Conservation (phyloP, 2,888 invertebrate species). For the Cremastinae sp. region DNA sequence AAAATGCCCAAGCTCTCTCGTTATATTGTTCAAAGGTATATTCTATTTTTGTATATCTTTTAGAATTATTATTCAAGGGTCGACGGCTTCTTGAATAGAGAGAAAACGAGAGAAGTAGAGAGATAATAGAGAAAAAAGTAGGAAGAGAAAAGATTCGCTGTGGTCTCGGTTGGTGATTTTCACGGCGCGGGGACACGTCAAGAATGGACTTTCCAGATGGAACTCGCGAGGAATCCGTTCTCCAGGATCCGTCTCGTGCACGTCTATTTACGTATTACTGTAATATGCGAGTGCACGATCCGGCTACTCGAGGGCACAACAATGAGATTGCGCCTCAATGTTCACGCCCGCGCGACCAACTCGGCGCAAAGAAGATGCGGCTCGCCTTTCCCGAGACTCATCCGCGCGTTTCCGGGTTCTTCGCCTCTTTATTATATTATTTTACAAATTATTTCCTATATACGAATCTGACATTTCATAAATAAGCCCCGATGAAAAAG, state of each 20-base stretch:
- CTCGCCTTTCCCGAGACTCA: constrained; percentile 49
- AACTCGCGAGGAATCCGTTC: constrained; percentile 56
- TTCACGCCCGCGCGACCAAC: constrained; percentile 56
- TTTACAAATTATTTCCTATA: constrained; percentile 13
- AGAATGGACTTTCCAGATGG: constrained; percentile 49
- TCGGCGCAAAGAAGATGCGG: constrained; percentile 48
- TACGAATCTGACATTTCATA: neutral
- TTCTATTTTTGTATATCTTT: too few relatives aligned
- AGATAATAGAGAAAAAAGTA: constrained; percentile 50
- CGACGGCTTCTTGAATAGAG: constrained; percentile 56
- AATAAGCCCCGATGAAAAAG: too few relatives aligned
- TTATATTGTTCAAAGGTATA: too few relatives aligned
- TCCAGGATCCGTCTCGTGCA: constrained; percentile 39
- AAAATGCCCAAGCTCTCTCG: neutral
- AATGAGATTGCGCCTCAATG: constrained; percentile 46
- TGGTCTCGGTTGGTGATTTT: constrained; percentile 54
- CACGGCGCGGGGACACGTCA: constrained; percentile 41
- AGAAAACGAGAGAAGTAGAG: constrained; percentile 27
- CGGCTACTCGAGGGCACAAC: constrained; percentile 35
- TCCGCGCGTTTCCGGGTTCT: constrained; percentile 53
- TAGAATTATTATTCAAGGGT: constrained; percentile 37
- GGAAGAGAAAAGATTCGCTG: constrained; percentile 43
- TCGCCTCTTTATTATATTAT: constrained; percentile 20
- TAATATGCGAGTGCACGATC: constrained; percentile 30
- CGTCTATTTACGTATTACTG: constrained; percentile 30